Evolutionary conservation across 64 coral and sea anemone genomes (phyloP), one percentile per base, ranked within the genome.

Genomic region (Anthopleura sola): DNA sequence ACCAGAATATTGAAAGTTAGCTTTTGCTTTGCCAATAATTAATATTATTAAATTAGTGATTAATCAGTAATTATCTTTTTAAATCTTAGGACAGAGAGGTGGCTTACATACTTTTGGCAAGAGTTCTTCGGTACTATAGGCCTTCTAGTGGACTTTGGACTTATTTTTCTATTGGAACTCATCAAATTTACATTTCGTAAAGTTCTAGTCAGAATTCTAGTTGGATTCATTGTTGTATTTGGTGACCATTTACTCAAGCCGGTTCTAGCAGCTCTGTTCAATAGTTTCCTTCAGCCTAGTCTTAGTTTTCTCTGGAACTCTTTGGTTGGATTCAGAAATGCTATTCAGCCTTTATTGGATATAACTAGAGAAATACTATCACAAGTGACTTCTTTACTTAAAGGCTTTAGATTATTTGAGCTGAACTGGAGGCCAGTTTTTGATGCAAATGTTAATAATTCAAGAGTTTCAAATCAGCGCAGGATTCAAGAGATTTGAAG

Each of bases 41-140:
- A 44, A 44, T 44, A 44, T n/a, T n/a, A 44, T 44, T 44, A 44
- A n/a, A n/a, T 8, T 44, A 44, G 6, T 53, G 1, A 13, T 13
- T 53, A 53, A 13, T 53, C 50, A 53, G 14, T 44, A 53, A 48
- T 48, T 5, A 48, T 48, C 3, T 15, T 53, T 53, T 53, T 14
- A 2, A 7, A 40, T 55, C 64, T 36, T 53, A 97, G 94, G 34
- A 92, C 90, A 1, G 94, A 97, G 76, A 89, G 87, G 21, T 92
- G 94, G 94, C 86, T 92, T 9, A 88, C 88, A 20, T 97, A 97
- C 37, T 86, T 97, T 36, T 97, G 87, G 90, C 90, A 97, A 58
- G 94, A 97, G 78, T 92, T 92, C 81, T 97, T 97, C 69, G 88
- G 87, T 23, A 15, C 79, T 55, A 58, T 97, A 68, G 89, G 90